These are phyloP conservation scores for Drosophila paramelanica DNA, from an alignment of 2,888 invertebrate species.

Conservation along the genomic window DNA sequence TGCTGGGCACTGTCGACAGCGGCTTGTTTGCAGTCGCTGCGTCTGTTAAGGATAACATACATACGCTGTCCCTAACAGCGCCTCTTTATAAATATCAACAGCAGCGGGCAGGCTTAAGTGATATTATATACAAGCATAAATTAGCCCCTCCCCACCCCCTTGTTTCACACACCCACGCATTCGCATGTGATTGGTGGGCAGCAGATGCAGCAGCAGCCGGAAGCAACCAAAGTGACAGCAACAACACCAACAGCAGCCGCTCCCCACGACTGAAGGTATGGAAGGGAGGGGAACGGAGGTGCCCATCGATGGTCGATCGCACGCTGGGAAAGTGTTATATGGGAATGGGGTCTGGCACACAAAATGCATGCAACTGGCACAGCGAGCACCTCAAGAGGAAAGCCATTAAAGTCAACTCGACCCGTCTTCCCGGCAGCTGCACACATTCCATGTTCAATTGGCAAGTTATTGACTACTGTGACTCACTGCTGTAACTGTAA, in stretches of 20 bases:
- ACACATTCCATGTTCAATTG: not conserved
- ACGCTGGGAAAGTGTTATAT: constrained; percentile 61
- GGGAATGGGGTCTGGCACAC: constrained; percentile 40
- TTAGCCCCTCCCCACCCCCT: constrained; percentile 30
- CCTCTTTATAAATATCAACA: constrained; percentile 54
- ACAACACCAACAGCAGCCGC: not conserved
- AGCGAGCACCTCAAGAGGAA: constrained; percentile 6
- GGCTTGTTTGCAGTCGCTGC: constrained; percentile 19
- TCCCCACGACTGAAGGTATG: not conserved
- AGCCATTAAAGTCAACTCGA: constrained; percentile 15
- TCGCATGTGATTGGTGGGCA: constrained; percentile 81
- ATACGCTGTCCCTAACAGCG: constrained; percentile 16
- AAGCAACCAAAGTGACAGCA: constrained; percentile 51
- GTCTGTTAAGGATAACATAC: constrained; percentile 55
- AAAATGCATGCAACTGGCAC: constrained; percentile 45
- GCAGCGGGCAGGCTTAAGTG: constrained; percentile 62
- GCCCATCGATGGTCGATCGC: constrained; percentile 52
- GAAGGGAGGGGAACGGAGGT: not conserved
- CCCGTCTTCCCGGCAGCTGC: constrained; percentile 6
- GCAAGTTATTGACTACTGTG: not conserved
- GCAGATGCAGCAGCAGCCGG: constrained; percentile 77
- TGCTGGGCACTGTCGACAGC: constrained; percentile 11
- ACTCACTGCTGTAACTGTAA: not conserved
- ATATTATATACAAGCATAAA: constrained; percentile 71
- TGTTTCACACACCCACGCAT: constrained; percentile 47